Base-by-base conservation (phyloP, 2,797 vertebrate species). In the Bradypus variegatus region DNA sequence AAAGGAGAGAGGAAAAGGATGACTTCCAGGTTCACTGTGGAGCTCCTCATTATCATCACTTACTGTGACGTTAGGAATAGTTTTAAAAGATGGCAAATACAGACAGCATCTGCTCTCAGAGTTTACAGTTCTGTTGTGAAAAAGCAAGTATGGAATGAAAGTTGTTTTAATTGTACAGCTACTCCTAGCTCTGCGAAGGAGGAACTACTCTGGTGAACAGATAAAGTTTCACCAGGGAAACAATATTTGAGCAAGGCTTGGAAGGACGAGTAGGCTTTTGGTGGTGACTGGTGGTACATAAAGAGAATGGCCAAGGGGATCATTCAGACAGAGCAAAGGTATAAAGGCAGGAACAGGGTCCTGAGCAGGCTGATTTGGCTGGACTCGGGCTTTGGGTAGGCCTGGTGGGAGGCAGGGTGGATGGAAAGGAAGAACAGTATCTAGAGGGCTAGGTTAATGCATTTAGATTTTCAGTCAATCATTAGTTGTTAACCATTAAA, bases 241-340 rank as follows among this genome's bases (percentile, higher is more conserved):
- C 72, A n/a, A 9, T n/a, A 11, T 86, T 25, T 76, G 55, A 88
- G 25, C 70, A 18, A 6, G 33, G 50, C 50, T 77, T 76, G 70
- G 41, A n/a, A n/a, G 50, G 29, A 50, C 19, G 33, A 69, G 16
- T 9, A 27, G 15, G 16, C 33, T 36, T 33, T 13, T 31, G 36
- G 45, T 11, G n/a, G 1, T 6, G 6, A 23, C 1, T 2, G 7
- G 19, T 58, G 31, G 14, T 11, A 8, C 38, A 9, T 31, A 33
- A 4, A 33, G 82, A 79, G 55, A n/a, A 36, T 7, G 45, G 55
- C n/a, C 58, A 6, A 6, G 38, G 33, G 29, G 27, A 3, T 27
- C 76, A 9, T 38, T 88, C 79, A 27, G 67, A 45, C 2, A 3
- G 58, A 58, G 23, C 21, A 12, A 29, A 27, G 33, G 27, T 73